A percentile compares a stretch with the other conserved stretches of the same genome.
Evolutionary conservation across 37 sponge, comb jelly and placozoan species (phyloP).

Genomic region (Dysidea cf. avara): DNA sequence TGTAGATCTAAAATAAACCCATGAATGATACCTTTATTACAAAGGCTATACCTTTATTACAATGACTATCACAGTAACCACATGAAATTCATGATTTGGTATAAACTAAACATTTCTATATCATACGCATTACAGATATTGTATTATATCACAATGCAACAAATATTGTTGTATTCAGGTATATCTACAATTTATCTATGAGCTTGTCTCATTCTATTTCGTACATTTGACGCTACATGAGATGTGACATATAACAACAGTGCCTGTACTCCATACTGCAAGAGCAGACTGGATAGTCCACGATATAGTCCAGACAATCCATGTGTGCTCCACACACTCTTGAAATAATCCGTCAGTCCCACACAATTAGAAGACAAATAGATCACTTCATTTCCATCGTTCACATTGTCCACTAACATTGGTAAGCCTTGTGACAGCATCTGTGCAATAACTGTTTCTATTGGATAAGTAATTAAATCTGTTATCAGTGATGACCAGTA

Average conservation of each 20-base stretch:
- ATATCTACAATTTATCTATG: too few species aligned
- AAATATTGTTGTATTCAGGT: too few species aligned
- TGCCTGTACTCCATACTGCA: constrained; percentile 61
- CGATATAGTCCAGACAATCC: constrained; percentile 66
- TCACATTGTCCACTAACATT: constrained; percentile 71
- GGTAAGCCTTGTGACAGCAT: constrained; percentile 78
- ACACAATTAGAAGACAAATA: constrained; percentile 48
- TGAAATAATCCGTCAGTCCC: constrained; percentile 49
- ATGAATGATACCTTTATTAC: too few species aligned
- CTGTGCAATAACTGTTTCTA: constrained; percentile 59
- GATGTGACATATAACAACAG: constrained; percentile 6
- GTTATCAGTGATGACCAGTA: constrained; percentile 42
- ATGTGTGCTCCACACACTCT: constrained; percentile 49
- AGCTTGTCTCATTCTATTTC: too few species aligned
- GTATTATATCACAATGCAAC: too few species aligned
- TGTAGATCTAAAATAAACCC: too few species aligned
- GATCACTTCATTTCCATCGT: constrained; percentile 36
- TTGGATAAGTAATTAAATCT: constrained; percentile 54
- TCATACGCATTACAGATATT: too few species aligned
- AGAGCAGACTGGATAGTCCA: constrained; percentile 63
- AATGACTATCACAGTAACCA: too few species aligned
- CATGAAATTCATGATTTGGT: too few species aligned
- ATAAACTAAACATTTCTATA: too few species aligned
- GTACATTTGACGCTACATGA: too few species aligned
- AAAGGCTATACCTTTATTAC: too few species aligned